Base-by-base conservation (phyloP, 2,888 invertebrate species). In the Heliconius ismenius region DNA sequence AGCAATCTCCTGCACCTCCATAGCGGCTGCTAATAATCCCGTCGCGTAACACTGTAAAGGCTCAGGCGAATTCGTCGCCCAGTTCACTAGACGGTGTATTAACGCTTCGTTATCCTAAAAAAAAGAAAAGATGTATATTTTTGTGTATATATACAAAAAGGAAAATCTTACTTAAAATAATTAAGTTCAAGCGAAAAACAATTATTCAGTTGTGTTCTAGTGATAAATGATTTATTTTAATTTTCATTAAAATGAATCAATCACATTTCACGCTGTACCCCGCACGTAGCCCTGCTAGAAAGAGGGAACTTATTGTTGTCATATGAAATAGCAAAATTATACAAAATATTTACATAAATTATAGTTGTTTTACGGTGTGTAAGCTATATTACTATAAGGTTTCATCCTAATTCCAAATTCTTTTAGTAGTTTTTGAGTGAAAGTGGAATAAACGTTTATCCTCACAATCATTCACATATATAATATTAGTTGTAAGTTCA, bases 1-100 rank as follows among this genome's bases (percentile, higher is more conserved):
- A 0, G 99, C 99, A 78, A 99, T 98, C 83, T 99, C 99, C 83
- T 98, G 98, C 6, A 98, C 97, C 90, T 99, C 99, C 98, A 99
- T 98, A 0, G 99, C 98, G 18, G 98, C 97, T 0, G 98, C 99
- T 39, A 99, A 92, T 26, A 99, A 93, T 0, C 99, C 99, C 0
- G 98, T 98, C 0, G 99, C 98, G 91, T 99, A 99, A 80, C 98
- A 98, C 87, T 98, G 97, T 62, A 99, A 93, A 0, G 99, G 99
- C 88, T 99, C 98, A 21, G 96, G 94, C 0, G 97, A 97, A 83
- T 95, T 96, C 81, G 97, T 97, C 2, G 98, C 98, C 99, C 99
- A 99, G 76, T 96, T 95, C 83, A 98, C 98, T 11, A 99, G 94
- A 62, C 98, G 95, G 80, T 96, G 96, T 68, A 99, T 97, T 21